phyloP scores from a whole-genome alignment of 2,888 invertebrate genomes.

The Hypena proboscidalis region DNA sequence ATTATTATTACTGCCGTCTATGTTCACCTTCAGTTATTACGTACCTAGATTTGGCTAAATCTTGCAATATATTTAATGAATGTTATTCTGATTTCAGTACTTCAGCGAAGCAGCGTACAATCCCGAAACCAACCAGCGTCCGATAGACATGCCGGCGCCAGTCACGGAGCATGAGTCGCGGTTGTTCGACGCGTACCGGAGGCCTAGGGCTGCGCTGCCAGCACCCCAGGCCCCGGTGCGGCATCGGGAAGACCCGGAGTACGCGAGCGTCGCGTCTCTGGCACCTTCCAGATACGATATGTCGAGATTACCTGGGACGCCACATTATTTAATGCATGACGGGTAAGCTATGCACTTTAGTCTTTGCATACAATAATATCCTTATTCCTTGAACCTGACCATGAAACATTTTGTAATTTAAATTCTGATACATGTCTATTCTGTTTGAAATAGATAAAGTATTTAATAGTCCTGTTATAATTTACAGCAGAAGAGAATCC shows the following conservation, averaged over 20 bases:
- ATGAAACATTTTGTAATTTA: background rate
- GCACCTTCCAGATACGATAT: constrained; percentile 70
- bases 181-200: constrained; percentile 80
- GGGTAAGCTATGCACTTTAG: constrained; percentile 55
- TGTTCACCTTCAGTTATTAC: too few species aligned
- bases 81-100: constrained; percentile 84
- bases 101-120: constrained; percentile 96
- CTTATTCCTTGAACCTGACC: background rate
- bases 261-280: constrained; percentile 75
- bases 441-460: too few species aligned
- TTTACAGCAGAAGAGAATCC: constrained; percentile 84
- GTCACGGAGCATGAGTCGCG: constrained; percentile 80
- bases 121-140: constrained; percentile 92
- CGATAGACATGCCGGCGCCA: constrained; percentile 78
- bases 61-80: background rate
- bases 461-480: background rate
- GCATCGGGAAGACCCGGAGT: constrained; percentile 75
- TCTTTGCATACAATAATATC: too few species aligned
- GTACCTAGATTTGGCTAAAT: too few species aligned
- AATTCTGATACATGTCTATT: too few species aligned
- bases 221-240: constrained; percentile 68
- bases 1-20: too few species aligned
- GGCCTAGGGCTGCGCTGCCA: constrained; percentile 70
- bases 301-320: constrained; percentile 59
- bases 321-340: constrained; percentile 76